Conservation (phyloP, 2,113 vertebrate genomes). For the Galeopterus variegatus region DNA sequence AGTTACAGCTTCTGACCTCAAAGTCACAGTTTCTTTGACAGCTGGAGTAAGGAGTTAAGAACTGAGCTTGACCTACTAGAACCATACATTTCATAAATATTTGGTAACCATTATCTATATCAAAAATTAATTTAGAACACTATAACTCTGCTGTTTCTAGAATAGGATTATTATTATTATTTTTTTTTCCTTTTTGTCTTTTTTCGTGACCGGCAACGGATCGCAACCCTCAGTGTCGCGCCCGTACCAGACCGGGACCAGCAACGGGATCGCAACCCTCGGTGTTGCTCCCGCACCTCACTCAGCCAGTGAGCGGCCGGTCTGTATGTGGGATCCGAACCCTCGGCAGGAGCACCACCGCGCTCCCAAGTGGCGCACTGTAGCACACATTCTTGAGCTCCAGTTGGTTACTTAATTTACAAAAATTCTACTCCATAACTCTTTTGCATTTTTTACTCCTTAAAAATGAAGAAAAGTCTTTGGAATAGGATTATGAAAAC, state of each 20-base stretch:
- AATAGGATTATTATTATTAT: no score
- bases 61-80: not conserved
- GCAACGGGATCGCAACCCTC: no score
- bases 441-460: not conserved
- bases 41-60: not conserved
- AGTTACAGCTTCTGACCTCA: not conserved
- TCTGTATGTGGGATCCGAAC: no score
- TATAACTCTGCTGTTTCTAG: not conserved
- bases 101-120: not conserved
- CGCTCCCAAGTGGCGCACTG: no score
- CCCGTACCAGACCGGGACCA: no score
- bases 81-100: not conserved
- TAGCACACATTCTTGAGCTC: not conserved
- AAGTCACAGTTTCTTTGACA: not conserved
- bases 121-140: not conserved
- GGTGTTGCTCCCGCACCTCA: no score
- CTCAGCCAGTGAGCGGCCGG: no score
- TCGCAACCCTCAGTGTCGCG: no score
- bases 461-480: not conserved
- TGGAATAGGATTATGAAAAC: not conserved
- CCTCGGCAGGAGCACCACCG: no score
- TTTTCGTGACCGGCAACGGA: no score
- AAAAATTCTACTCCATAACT: not conserved
- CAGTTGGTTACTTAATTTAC: not conserved
- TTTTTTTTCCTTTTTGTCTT: no score